Evolutionary conservation across 2,113 vertebrate genomes (phyloP).

Genomic region (Acrocephalus kingi): DNA sequence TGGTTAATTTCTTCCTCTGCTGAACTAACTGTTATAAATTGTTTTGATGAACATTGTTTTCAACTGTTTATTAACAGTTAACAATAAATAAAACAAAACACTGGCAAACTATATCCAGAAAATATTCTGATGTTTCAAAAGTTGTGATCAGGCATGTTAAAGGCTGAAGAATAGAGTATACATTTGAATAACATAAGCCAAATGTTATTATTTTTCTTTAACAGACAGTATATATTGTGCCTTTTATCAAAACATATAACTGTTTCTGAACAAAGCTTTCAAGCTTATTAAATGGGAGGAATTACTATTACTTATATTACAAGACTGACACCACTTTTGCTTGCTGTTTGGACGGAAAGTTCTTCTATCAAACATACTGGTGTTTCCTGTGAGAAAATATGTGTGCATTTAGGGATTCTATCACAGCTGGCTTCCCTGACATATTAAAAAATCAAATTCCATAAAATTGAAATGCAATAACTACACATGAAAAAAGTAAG

Average conservation of each 20-base stretch:
- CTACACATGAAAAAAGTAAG: neutral
- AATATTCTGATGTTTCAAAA: neutral
- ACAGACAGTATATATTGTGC: neutral
- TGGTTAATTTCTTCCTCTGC: neutral
- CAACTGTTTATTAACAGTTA: neutral
- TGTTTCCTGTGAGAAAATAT: neutral
- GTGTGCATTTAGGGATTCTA: neutral
- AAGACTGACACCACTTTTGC: neutral
- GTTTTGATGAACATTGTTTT: neutral
- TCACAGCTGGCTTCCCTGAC: neutral
- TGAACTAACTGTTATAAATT: neutral
- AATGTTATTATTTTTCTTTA: neutral
- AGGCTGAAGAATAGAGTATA: neutral
- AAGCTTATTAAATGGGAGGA: neutral
- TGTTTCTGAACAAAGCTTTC: neutral
- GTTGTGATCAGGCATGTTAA: neutral
- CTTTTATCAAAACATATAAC: neutral
- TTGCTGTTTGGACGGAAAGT: neutral
- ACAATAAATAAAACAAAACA: neutral
- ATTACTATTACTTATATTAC: neutral
- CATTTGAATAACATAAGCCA: neutral
- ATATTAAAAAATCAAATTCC: neutral
- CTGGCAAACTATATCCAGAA: neutral
- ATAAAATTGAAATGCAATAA: neutral
- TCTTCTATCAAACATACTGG: neutral